A percentile compares a stretch with the other conserved stretches of the same genome.
Conservation (phyloP, 2,113 vertebrate species). For the Micromys minutus region DNA sequence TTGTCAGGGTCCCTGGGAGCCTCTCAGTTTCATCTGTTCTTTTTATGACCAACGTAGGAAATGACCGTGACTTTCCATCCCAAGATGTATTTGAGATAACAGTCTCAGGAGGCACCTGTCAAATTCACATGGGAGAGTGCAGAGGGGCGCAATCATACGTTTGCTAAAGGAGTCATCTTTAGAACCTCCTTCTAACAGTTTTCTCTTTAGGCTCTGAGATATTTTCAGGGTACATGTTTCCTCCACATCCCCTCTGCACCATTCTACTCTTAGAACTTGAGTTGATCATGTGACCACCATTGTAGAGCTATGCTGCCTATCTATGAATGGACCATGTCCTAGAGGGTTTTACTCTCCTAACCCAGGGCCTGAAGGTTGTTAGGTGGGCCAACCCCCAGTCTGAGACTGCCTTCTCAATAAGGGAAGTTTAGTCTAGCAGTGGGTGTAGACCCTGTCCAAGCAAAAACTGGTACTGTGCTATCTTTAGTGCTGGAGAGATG, state of each 20-base stretch:
- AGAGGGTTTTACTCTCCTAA: neutral
- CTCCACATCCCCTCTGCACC: neutral
- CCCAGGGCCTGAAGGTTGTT: neutral
- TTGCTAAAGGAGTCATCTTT: neutral
- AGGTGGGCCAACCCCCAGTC: neutral
- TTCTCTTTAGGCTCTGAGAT: neutral
- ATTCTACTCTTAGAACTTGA: neutral
- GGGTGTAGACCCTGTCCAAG: neutral
- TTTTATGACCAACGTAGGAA: neutral
- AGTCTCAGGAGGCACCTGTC: neutral
- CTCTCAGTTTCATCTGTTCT: neutral
- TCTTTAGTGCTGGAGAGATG: neutral
- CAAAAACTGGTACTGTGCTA: neutral
- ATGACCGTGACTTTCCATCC: neutral
- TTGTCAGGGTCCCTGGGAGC: neutral
- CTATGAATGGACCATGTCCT: neutral
- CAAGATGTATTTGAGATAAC: neutral
- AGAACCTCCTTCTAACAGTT: neutral
- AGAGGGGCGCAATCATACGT: too few species aligned
- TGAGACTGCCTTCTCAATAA: neutral
- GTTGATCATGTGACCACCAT: neutral
- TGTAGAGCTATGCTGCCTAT: neutral
- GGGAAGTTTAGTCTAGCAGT: neutral
- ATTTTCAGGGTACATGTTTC: neutral
- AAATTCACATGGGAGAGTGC: neutral